Percentiles rank a stretch among this genome's conserved stretches.
Conservation (phyloP, 2,797 vertebrate species). For the Potorous gilbertii region DNA sequence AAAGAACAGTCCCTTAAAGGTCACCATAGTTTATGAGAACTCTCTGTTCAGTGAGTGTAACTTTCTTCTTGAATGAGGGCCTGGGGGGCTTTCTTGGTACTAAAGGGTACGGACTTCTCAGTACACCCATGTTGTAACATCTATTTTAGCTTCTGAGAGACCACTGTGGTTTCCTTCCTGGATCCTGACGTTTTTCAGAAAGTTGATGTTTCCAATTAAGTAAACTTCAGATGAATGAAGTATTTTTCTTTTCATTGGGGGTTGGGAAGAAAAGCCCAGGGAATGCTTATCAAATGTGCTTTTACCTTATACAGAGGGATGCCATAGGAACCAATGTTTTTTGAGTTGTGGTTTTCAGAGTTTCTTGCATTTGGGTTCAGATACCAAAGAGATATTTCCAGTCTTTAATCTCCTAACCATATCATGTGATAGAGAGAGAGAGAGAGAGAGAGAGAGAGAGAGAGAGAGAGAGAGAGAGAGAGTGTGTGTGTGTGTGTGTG, state of each 20-base stretch:
- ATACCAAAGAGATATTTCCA: not conserved
- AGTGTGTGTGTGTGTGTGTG: no score
- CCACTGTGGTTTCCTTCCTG: slow-evolving; percentile 39
- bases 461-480: no score
- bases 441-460: no score
- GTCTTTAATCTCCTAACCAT: not conserved
- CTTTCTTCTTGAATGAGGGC: slow-evolving; percentile 10
- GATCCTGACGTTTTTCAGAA: not conserved
- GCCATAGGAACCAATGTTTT: not conserved
- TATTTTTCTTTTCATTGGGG: not conserved
- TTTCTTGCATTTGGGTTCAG: not conserved
- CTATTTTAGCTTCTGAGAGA: not conserved
- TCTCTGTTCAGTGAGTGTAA: not conserved
- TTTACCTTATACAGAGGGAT: not conserved
- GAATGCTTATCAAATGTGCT: not conserved
- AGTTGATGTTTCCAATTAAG: not conserved
- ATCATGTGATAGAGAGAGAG: no score
- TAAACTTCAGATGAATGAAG: not conserved
- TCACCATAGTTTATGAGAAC: not conserved
- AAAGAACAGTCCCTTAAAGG: not conserved
- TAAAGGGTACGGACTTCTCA: not conserved
- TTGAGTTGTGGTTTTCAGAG: not conserved
- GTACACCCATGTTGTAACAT: not conserved
- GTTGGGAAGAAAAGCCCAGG: not conserved
- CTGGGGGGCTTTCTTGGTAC: not conserved